Evolutionary conservation across 1,140 invertebrate genomes (phyloP).

Genomic region (Pseudomyrmex gracilis): DNA sequence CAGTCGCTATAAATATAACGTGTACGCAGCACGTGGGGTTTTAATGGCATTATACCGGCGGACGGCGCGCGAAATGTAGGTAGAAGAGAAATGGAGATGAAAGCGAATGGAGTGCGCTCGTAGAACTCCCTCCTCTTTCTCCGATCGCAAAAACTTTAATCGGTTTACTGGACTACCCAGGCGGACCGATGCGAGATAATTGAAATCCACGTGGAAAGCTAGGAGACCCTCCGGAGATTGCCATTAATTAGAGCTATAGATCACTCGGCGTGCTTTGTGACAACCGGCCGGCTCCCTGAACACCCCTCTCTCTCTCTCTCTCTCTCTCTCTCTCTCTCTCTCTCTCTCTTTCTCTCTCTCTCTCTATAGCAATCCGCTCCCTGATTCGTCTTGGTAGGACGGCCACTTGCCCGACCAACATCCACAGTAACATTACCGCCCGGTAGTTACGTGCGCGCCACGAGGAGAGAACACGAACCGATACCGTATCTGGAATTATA

Average conservation of each 20-base stretch:
- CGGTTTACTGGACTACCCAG: slow-evolving; percentile 68
- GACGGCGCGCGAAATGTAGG: slow-evolving; percentile 1
- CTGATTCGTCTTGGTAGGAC: slow-evolving; percentile 68
- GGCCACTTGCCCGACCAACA: slow-evolving; percentile 55
- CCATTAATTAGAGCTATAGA: slow-evolving; percentile 82
- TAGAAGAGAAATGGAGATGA: slow-evolving; percentile 53
- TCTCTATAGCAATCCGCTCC: slow-evolving; percentile 60
- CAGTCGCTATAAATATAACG: slow-evolving; percentile 37
- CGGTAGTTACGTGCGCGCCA: slow-evolving; percentile 13
- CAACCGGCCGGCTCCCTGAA: slow-evolving; percentile 74
- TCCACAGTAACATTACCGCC: slow-evolving; percentile 25
- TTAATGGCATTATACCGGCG: slow-evolving; percentile 46
- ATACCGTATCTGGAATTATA: slow-evolving; percentile 66
- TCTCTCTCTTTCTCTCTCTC: not conserved
- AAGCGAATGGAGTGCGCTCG: slow-evolving; percentile 49
- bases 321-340: slow-evolving; percentile 66
- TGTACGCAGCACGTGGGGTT: slow-evolving; percentile 35
- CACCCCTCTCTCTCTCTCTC: no score
- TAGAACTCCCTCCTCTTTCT: not conserved
- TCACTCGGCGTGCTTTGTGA: slow-evolving; percentile 76
- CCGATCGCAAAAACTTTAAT: slow-evolving; percentile 75
- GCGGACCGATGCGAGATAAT: slow-evolving; percentile 76
- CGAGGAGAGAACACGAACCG: not conserved
- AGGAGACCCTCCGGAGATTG: slow-evolving; percentile 74
- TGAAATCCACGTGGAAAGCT: slow-evolving; percentile 79